phyloP scores from a whole-genome alignment of 2,113 vertebrate genomes.

The Noturus placidus region DNA sequence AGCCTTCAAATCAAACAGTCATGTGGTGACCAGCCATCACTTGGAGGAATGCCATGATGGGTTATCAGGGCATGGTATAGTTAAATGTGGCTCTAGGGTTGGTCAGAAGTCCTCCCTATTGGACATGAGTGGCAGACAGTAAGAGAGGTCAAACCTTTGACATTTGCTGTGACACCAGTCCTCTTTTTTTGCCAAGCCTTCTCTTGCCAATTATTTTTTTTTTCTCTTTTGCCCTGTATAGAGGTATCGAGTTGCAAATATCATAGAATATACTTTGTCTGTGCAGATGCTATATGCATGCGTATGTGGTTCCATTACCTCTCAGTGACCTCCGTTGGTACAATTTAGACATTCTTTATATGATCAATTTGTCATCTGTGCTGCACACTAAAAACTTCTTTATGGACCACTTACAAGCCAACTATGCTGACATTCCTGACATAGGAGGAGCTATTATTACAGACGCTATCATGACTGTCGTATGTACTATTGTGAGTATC shows the following conservation, averaged over 20 bases:
- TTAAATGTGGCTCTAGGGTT: not conserved
- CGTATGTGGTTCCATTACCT: constrained; percentile 22
- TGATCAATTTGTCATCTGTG: constrained; percentile 56
- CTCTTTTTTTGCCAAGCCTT: too few relatives aligned
- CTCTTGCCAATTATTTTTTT: too few relatives aligned
- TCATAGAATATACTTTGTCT: constrained; percentile 53
- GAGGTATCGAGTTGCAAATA: not conserved
- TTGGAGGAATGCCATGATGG: not conserved
- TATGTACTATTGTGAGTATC: too few relatives aligned
- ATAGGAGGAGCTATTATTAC: constrained; percentile 3
- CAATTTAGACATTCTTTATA: constrained; percentile 35
- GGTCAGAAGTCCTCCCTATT: not conserved
- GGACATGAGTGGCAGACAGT: not conserved
- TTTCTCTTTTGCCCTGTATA: too few relatives aligned
- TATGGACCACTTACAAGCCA: constrained; percentile 40
- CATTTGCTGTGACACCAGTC: too few relatives aligned
- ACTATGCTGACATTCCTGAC: constrained; percentile 66
- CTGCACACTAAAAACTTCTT: constrained; percentile 20
- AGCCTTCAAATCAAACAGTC: not conserved
- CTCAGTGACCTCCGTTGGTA: constrained; percentile 51
- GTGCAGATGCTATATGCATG: constrained; percentile 40
- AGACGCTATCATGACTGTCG: too few relatives aligned
- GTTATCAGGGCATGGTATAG: too few relatives aligned
- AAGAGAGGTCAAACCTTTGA: too few relatives aligned
- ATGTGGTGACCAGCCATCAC: constrained; percentile 28